A percentile compares a stretch with the other conserved stretches of the same genome.
Evolutionary conservation across 2,113 vertebrate species (phyloP).

Genomic region (Urocolius indicus): DNA sequence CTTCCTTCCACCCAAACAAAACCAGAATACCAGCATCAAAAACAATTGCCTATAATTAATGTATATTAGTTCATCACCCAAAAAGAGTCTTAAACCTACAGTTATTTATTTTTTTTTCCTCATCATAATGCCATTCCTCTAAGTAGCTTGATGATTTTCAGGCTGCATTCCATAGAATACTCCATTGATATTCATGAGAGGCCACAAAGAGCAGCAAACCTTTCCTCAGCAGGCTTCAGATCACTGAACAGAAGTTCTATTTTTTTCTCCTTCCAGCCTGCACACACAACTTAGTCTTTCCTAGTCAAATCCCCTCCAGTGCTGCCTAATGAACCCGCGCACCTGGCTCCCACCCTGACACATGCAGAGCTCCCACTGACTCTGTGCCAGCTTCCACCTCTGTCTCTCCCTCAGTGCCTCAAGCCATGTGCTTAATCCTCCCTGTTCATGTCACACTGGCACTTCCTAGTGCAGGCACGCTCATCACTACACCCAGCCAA

Average conservation of each 20-base stretch:
- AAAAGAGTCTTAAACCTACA: not conserved
- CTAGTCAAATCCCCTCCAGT: not conserved
- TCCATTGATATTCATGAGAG: not conserved
- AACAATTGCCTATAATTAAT: not conserved
- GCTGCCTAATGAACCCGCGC: not conserved
- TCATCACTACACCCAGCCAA: not conserved
- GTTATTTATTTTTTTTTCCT: not conserved
- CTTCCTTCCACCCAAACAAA: not conserved
- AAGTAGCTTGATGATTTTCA: not conserved
- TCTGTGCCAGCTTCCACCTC: not conserved
- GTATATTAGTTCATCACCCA: not conserved
- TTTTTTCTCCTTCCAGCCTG: not conserved
- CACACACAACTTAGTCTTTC: not conserved
- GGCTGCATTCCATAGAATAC: not conserved
- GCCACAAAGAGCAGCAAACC: not conserved
- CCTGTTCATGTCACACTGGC: accelerated
- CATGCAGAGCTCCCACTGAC: not conserved
- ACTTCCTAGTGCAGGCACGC: not conserved
- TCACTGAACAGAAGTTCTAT: not conserved
- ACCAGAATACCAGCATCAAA: not conserved
- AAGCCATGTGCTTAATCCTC: not conserved
- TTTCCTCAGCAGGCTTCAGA: not conserved
- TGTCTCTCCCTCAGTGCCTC: not conserved
- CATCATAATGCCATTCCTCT: not conserved
- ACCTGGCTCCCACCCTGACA: not conserved